Base-by-base conservation (phyloP, 2,888 invertebrate genomes). In the Gisinianus flammeolus region DNA sequence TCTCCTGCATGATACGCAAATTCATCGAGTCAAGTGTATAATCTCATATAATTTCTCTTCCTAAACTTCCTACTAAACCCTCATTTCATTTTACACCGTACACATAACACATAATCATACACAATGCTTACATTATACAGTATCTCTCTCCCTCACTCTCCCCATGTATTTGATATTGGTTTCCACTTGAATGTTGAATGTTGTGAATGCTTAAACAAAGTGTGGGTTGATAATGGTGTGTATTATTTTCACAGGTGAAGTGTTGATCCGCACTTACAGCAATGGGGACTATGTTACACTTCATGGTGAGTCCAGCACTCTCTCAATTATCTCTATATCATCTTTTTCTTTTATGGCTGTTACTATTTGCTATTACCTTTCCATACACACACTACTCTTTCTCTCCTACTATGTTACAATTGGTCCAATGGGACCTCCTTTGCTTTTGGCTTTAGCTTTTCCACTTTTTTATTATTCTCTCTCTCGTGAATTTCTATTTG, bases 261-360 rank as follows among this genome's bases (percentile, higher is more conserved):
- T 84, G 68, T 79, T 83, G 73, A 79, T 83, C 62, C 79, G 80
- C 54, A 82, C 80, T 62, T 84, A 84, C 80, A 79, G 73, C 67
- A 84, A 83, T 79, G 84, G 84, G 12, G 62, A 62, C 28, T 83
- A 83, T 74, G 83, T 83, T 79, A 84, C 84, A 73, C 81, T 84
- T 81, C 84, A 84, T 74, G 83, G 84, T 84, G 76, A 84, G 83
- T 80, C 33, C 16, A 76, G 68, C 24, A 26, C 28, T 62, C 26
- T 58, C 68, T 77, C 71, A 76, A 72, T 76, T 79, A 74, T 68
- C 78, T 68, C 44, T 31, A 4, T 16, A 33, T 30, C 58, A 30
- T 33, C 26, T 72, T 22, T 31, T 26, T 72, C 33, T 71, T 30
- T 72, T 62, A 62, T 44, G 28, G 5, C 6, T 62, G 22, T 58